Evolutionary conservation across 2,888 invertebrate species (phyloP).

Genomic region (Erynnis tages): DNA sequence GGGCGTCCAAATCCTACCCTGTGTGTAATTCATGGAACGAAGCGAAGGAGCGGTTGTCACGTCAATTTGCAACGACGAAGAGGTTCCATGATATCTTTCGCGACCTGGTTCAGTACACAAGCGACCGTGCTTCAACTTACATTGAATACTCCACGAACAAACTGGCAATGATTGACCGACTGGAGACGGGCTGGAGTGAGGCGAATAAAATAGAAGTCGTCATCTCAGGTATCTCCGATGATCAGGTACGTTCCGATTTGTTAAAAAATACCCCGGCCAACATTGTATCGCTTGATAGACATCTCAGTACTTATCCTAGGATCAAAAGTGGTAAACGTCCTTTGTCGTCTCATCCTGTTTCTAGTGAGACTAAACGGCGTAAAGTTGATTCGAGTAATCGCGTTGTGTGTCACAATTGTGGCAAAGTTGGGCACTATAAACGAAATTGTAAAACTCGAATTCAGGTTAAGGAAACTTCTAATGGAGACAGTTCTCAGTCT

Average conservation of each 20-base stretch:
- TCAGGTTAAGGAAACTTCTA: too few relatives aligned
- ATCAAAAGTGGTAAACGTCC: not conserved
- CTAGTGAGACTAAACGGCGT: not conserved
- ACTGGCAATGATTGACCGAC: conserved; percentile 23
- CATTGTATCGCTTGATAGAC: not conserved
- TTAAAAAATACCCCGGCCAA: not conserved
- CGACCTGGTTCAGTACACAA: conserved; percentile 31
- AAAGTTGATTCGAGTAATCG: not conserved
- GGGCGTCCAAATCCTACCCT: conserved; percentile 24
- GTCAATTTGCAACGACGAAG: conserved; percentile 25
- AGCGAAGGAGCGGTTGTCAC: conserved; percentile 5
- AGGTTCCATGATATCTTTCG: conserved; percentile 27
- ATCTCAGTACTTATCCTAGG: not conserved
- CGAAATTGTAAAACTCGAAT: not conserved
- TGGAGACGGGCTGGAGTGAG: conserved; percentile 30
- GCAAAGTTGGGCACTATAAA: not conserved
- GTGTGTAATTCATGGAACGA: conserved; percentile 22
- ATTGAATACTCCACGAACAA: conserved; percentile 10
- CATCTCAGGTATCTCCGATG: conserved; percentile 31
- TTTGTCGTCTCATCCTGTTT: not conserved
- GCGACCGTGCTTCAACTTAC: conserved; percentile 28
- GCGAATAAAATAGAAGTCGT: conserved; percentile 29
- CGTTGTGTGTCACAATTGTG: not conserved
- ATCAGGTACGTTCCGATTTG: conserved; percentile 29
- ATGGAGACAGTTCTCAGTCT: too few relatives aligned